Evolutionary conservation across 37 sponge, comb jelly and placozoan species (phyloP).

Genomic region (Spongilla lacustris): DNA sequence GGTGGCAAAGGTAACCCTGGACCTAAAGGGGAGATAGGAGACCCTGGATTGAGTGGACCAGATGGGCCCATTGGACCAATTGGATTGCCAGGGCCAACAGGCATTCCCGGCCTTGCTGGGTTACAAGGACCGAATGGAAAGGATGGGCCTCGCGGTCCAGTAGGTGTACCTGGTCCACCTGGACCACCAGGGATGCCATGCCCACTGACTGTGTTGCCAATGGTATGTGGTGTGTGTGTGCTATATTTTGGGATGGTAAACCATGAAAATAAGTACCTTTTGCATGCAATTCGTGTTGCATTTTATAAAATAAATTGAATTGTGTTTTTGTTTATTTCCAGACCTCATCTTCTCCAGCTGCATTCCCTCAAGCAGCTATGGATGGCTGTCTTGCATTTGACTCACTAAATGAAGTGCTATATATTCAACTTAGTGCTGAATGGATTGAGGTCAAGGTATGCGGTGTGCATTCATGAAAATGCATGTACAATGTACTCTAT

Average conservation of each 20-base stretch:
- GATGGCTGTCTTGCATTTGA: background rate
- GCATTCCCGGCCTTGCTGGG: conserved; percentile 7
- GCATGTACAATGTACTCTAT: too few relatives aligned
- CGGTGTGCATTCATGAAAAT: too few relatives aligned
- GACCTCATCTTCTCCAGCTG: background rate
- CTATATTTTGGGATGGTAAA: background rate
- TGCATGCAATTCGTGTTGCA: too few relatives aligned
- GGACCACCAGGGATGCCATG: background rate
- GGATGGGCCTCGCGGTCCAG: conserved; percentile 1
- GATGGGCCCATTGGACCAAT: background rate
- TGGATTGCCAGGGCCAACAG: background rate
- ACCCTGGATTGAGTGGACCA: background rate
- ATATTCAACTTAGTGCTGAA: background rate
- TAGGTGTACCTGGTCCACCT: conserved; percentile 3
- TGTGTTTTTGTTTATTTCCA: background rate
- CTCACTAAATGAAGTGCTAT: background rate
- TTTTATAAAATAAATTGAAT: too few relatives aligned
- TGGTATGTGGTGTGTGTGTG: background rate
- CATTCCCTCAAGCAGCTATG: background rate
- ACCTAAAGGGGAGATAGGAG: conserved; percentile 2
- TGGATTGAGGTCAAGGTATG: background rate
- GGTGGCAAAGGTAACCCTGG: conserved; percentile 4
- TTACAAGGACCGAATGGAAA: background rate
- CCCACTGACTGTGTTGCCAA: background rate
- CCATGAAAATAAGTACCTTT: too few relatives aligned